Conservation (phyloP, 1,140 invertebrate species). For the Neodiprion pinetum region DNA sequence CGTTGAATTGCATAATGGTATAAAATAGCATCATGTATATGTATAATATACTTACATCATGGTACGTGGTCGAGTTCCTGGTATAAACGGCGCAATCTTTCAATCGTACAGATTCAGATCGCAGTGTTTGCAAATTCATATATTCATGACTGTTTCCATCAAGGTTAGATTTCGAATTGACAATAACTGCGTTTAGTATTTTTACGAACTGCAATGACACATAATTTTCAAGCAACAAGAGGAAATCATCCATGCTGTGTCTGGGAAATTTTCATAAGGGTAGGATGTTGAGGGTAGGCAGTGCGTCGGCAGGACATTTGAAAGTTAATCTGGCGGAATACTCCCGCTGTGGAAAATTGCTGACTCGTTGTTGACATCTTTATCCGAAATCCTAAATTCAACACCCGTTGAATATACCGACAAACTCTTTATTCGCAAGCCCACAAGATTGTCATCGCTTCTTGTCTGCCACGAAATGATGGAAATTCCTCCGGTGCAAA, state of each 20-base stretch:
- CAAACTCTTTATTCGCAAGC: background rate
- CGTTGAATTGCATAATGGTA: background rate
- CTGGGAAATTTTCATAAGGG: too few species aligned
- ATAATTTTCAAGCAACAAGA: too few species aligned
- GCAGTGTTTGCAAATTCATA: background rate
- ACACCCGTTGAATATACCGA: background rate
- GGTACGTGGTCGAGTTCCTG: too few species aligned
- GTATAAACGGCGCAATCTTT: background rate
- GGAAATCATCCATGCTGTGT: too few species aligned
- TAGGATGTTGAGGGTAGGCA: background rate
- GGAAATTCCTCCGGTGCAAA: too few species aligned
- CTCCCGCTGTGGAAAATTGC: background rate
- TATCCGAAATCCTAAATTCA: background rate
- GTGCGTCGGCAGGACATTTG: background rate
- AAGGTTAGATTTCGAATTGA: too few species aligned
- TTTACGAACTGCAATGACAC: too few species aligned
- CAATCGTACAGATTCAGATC: background rate
- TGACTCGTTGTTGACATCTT: conserved; percentile 7
- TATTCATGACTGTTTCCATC: background rate
- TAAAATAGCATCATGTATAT: background rate
- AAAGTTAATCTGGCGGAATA: conserved; percentile 3
- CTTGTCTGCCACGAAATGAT: too few species aligned
- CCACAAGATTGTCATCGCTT: background rate
- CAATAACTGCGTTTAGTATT: too few species aligned
- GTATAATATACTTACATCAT: background rate